Conservation (phyloP, 2,797 vertebrate genomes). For the Brachyrhaphis roseni region DNA sequence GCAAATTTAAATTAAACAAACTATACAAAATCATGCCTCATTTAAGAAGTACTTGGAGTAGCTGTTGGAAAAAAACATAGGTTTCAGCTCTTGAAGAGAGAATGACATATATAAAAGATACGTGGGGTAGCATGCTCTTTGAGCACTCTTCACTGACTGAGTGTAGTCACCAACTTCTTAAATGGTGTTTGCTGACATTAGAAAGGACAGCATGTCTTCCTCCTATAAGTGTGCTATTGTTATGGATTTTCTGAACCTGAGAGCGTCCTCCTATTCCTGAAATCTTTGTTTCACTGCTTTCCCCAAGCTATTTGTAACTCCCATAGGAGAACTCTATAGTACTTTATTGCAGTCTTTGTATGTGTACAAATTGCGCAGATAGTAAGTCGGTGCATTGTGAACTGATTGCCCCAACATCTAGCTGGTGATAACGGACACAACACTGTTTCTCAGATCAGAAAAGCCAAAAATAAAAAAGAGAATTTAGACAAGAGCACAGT, state of each 20-base stretch:
- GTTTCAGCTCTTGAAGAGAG: constrained; percentile 23
- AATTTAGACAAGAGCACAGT: not conserved
- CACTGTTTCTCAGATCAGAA: not conserved
- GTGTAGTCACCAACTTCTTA: not conserved
- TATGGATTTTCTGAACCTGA: constrained; percentile 41
- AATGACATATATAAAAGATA: constrained; percentile 37
- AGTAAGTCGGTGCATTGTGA: constrained; percentile 25
- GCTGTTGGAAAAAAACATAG: constrained; percentile 13
- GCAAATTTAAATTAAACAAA: constrained; percentile 32
- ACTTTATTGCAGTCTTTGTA: constrained; percentile 66
- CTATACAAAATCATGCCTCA: constrained; percentile 23
- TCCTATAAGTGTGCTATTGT: constrained; percentile 56
- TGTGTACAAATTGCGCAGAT: constrained; percentile 25
- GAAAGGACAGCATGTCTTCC: constrained; percentile 29
- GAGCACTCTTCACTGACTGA: constrained; percentile 9
- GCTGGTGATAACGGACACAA: constrained; percentile 6
- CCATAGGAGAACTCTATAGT: constrained; percentile 48
- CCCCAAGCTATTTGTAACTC: constrained; percentile 51
- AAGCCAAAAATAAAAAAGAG: not conserved
- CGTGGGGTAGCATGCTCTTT: constrained; percentile 4
- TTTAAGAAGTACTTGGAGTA: constrained; percentile 15
- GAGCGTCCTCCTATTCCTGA: constrained; percentile 25
- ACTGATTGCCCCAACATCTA: constrained; percentile 9
- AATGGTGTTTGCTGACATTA: constrained; percentile 12
- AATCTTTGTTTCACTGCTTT: constrained; percentile 53